A percentile compares a stretch with the other conserved stretches of the same genome.
phyloP scores from a whole-genome alignment of 2,797 vertebrate species.

The Danio jaintianensis region DNA sequence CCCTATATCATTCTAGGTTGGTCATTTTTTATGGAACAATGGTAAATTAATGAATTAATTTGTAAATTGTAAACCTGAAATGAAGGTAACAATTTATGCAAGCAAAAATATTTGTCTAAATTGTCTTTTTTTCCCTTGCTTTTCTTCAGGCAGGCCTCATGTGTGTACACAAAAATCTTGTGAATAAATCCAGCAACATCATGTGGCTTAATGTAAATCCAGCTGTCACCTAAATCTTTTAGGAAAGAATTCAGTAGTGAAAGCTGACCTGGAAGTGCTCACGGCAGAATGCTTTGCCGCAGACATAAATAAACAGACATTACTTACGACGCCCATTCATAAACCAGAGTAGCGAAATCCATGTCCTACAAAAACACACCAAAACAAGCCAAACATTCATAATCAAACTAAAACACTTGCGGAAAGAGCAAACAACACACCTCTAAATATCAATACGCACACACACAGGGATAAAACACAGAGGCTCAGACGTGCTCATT shows the following conservation, averaged over 20 bases:
- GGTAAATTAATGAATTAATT: not conserved
- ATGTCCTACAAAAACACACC: slow-evolving; percentile 64
- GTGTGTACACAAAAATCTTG: not conserved
- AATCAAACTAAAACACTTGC: slow-evolving; percentile 36
- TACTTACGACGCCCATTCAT: slow-evolving; percentile 4
- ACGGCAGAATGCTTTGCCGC: not conserved
- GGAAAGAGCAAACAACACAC: slow-evolving; percentile 23
- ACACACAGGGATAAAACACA: slow-evolving; percentile 57
- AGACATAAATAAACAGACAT: not conserved
- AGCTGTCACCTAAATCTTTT: not conserved
- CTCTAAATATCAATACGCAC: slow-evolving; percentile 44
- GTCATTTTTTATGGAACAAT: not conserved
- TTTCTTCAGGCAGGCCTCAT: not conserved
- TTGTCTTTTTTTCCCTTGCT: not conserved
- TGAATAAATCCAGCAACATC: slow-evolving; percentile 4
- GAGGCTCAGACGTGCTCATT: slow-evolving; percentile 67
- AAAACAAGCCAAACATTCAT: slow-evolving; percentile 68
- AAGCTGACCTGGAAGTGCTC: slow-evolving; percentile 34
- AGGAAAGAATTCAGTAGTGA: not conserved
- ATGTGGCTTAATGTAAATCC: not conserved
- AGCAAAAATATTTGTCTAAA: not conserved
- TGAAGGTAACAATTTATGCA: not conserved
- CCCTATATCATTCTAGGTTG: too few species aligned
- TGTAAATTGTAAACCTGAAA: slow-evolving; percentile 5
- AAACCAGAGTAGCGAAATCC: not conserved